Evolutionary conservation across 2,113 vertebrate genomes (phyloP).

Genomic region (Tinamus guttatus): DNA sequence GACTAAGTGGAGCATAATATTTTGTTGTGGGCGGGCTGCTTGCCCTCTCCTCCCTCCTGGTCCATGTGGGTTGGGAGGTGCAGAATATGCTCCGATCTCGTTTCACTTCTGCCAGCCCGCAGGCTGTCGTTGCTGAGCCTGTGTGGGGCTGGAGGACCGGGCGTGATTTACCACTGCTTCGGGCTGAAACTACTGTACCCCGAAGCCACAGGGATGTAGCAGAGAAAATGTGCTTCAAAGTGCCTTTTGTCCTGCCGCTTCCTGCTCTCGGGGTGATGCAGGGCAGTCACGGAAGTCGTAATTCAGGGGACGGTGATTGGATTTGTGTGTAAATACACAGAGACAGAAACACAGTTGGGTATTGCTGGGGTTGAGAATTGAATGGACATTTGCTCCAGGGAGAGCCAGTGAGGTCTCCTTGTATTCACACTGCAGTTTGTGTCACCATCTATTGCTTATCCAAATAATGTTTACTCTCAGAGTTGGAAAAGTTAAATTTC

Average conservation of each 20-base stretch:
- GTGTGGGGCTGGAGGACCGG: neutral
- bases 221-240: neutral
- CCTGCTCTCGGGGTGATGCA: neutral
- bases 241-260: fast-evolving
- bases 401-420: neutral
- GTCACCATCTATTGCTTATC: neutral
- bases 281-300: fast-evolving
- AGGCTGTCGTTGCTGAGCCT: fast-evolving
- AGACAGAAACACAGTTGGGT: neutral
- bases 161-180: neutral
- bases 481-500: neutral
- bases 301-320: neutral
- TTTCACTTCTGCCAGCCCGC: neutral
- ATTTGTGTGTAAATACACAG: neutral
- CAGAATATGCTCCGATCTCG: neutral
- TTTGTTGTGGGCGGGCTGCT: neutral
- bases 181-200: neutral
- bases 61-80: neutral
- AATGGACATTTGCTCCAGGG: neutral
- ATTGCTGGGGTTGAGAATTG: neutral
- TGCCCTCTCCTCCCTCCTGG: neutral
- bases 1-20: neutral
- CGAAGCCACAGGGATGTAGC: neutral
- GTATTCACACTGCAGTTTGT: neutral
- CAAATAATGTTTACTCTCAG: neutral